Evolutionary conservation across 2,797 vertebrate species (phyloP).

Genomic region (Alectoris magna): DNA sequence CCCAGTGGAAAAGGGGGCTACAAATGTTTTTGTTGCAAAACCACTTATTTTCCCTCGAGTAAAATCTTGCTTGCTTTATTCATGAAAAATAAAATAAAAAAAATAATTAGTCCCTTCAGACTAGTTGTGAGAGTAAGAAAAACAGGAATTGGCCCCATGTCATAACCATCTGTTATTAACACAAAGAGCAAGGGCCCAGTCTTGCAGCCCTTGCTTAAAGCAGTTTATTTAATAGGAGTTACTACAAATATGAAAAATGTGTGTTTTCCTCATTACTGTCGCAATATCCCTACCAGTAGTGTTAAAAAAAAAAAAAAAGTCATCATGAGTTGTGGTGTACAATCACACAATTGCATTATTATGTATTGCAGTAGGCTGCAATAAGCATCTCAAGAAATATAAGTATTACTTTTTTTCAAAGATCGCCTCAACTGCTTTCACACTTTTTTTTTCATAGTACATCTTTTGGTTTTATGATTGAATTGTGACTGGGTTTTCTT

Average conservation of each 20-base stretch:
- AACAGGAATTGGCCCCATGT: conserved; percentile 44
- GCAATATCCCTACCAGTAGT: conserved; percentile 22
- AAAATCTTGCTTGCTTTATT: conserved; percentile 47
- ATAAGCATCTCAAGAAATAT: conserved; percentile 49
- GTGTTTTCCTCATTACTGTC: conserved; percentile 51
- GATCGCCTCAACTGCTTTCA: conserved; percentile 27
- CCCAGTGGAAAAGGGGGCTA: background rate
- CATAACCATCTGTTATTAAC: conserved; percentile 61
- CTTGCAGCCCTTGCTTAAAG: conserved; percentile 40
- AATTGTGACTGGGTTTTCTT: conserved; percentile 20
- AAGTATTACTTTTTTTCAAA: conserved; percentile 35
- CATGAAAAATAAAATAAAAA: background rate
- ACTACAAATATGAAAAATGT: conserved; percentile 56
- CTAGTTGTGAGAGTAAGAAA: conserved; percentile 22
- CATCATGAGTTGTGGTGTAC: conserved; percentile 16
- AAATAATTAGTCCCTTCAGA: conserved; percentile 5
- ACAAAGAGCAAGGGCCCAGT: conserved; percentile 28
- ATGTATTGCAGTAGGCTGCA: background rate
- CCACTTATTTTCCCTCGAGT: conserved; percentile 25
- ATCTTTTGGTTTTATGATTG: conserved; percentile 37
- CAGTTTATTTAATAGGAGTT: conserved; percentile 55
- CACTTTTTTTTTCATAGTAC: background rate
- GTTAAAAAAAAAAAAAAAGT: background rate
- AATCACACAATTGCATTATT: conserved; percentile 10
- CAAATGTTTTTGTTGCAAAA: background rate